Evolutionary conservation across 2,113 vertebrate species (phyloP).

Genomic region (Tupaia tana): DNA sequence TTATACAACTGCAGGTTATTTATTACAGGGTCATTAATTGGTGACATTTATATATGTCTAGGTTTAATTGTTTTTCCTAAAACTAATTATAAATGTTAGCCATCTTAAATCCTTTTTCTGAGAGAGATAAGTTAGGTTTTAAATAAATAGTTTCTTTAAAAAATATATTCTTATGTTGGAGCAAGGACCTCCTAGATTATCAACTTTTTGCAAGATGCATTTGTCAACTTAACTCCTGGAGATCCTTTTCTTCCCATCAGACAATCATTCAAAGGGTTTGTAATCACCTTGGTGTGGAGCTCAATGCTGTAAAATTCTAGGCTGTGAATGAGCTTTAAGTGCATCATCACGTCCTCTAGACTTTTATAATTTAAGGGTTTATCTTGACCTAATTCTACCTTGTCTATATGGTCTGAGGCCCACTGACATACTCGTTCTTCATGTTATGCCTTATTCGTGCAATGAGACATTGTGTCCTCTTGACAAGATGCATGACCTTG

Average conservation of each 20-base stretch:
- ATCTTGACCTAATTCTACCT: neutral
- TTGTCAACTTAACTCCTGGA: neutral
- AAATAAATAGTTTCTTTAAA: slow-evolving; percentile 8
- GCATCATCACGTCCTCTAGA: neutral
- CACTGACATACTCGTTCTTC: neutral
- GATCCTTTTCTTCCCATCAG: neutral
- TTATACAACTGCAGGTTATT: slow-evolving; percentile 34
- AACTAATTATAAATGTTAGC: slow-evolving; percentile 45
- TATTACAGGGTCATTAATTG: slow-evolving; percentile 43
- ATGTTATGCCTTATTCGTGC: neutral
- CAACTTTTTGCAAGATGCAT: neutral
- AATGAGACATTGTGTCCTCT: neutral
- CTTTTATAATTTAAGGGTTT: neutral
- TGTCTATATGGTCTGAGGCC: neutral
- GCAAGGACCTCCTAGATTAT: neutral
- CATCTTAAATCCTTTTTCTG: slow-evolving; percentile 44
- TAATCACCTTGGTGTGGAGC: neutral
- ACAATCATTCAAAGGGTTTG: neutral
- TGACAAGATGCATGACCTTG: no score
- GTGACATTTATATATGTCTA: slow-evolving; percentile 43
- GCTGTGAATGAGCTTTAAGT: neutral
- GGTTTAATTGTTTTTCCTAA: slow-evolving; percentile 40
- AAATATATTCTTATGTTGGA: neutral
- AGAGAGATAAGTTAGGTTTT: slow-evolving; percentile 19
- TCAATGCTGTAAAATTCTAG: neutral